Conservation (phyloP, 2,113 vertebrate genomes). For the Hippocampus abdominalis region DNA sequence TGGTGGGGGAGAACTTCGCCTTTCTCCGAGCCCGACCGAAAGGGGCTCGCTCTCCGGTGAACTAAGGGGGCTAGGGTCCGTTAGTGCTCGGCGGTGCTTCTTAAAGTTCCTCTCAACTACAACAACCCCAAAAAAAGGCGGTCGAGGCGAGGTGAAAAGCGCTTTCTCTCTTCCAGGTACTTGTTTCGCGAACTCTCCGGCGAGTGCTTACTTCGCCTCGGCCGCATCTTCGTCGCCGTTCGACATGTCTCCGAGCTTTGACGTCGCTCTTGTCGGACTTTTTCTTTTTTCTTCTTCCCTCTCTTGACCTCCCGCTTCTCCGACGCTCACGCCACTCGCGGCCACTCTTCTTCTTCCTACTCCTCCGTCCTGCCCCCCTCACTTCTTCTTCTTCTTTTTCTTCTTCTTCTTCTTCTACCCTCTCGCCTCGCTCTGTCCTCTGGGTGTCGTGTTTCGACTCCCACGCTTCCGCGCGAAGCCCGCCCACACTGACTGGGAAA, state of each 20-base stretch:
- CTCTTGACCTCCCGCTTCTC: constrained; percentile 54
- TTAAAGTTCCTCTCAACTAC: not conserved
- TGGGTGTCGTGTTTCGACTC: constrained; percentile 82
- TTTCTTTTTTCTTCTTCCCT: constrained; percentile 56
- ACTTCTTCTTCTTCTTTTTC: constrained; percentile 54
- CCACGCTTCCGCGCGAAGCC: constrained; percentile 65
- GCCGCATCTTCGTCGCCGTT: constrained; percentile 59
- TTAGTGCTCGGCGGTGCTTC: not conserved
- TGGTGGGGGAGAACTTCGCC: not conserved
- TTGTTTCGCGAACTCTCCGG: constrained; percentile 53
- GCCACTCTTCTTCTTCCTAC: constrained; percentile 16
- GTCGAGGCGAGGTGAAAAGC: constrained; percentile 14
- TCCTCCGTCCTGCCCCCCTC: constrained; percentile 37
- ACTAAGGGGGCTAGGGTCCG: constrained; percentile 9
- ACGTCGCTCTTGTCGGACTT: constrained; percentile 61
- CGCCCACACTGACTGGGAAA: constrained; percentile 65
- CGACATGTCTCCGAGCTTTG: constrained; percentile 50
- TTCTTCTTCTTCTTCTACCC: constrained; percentile 45
- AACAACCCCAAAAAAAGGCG: constrained; percentile 17
- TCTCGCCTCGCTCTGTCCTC: constrained; percentile 57
- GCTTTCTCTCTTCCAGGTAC: constrained; percentile 22
- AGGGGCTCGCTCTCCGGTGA: constrained; percentile 15
- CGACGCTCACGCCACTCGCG: constrained; percentile 45
- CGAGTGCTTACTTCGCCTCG: constrained; percentile 56
- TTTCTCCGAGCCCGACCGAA: constrained; percentile 17